Percentiles rank a stretch among this genome's conserved stretches.
Conservation (phyloP, 2,888 invertebrate species). For the Lithosia quadra region DNA sequence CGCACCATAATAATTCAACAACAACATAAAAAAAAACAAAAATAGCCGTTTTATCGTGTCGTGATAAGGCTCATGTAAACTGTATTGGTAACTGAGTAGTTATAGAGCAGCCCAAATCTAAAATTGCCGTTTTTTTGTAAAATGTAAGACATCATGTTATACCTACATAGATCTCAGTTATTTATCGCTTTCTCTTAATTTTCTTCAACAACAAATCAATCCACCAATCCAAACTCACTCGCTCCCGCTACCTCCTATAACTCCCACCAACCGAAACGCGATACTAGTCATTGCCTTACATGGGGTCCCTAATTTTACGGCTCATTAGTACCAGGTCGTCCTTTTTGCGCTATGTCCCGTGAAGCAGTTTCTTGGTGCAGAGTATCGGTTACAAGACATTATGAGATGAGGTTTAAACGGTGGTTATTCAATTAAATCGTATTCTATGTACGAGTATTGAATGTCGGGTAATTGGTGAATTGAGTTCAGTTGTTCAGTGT, state of each 20-base stretch:
- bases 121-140: too few species aligned
- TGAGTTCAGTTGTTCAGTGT: conserved; percentile 21
- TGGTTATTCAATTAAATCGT: conserved; percentile 31
- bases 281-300: conserved; percentile 68
- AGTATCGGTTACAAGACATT: conserved; percentile 52
- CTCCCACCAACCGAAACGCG: conserved; percentile 61
- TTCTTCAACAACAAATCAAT: not conserved
- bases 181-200: too few species aligned
- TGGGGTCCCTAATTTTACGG: conserved; percentile 82
- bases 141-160: too few species aligned
- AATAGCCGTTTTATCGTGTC: too few species aligned
- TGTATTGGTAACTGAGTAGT: too few species aligned
- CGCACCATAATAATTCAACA: too few species aligned
- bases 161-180: too few species aligned
- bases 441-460: conserved; percentile 40
- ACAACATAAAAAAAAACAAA: too few species aligned
- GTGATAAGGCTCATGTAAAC: too few species aligned
- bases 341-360: conserved; percentile 75
- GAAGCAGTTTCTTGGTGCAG: conserved; percentile 49
- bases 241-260: conserved; percentile 36
- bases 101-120: too few species aligned
- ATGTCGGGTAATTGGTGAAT: conserved; percentile 46
- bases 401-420: conserved; percentile 37
- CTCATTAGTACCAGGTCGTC: conserved; percentile 80
- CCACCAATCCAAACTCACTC: not conserved